A percentile compares a stretch with the other conserved stretches of the same genome.
These are phyloP conservation scores for Torymus tubicola DNA, from an alignment of 2,888 invertebrate species.

Conservation along the genomic window DNA sequence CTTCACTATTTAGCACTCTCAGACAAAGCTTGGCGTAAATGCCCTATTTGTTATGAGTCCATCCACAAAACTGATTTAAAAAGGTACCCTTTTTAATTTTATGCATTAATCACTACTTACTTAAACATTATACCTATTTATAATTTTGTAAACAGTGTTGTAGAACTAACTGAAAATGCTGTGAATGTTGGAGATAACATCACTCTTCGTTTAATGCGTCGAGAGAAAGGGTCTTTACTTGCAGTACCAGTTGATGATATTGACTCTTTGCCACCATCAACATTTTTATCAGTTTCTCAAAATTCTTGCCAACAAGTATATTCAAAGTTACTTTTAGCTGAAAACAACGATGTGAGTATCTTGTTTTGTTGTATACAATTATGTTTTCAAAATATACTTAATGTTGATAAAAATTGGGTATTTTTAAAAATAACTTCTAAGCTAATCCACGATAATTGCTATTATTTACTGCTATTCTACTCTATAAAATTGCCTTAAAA, in stretches of 20 bases:
- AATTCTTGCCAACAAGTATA: slow-evolving; percentile 79
- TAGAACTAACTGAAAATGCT: slow-evolving; percentile 78
- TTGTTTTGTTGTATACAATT: too few species aligned
- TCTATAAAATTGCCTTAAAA: too few species aligned
- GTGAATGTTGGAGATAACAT: slow-evolving; percentile 83
- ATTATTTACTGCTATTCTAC: too few species aligned
- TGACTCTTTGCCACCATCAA: slow-evolving; percentile 66
- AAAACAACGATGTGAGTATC: slow-evolving; percentile 80
- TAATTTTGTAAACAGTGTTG: slow-evolving; percentile 78
- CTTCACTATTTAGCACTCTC: slow-evolving; percentile 93
- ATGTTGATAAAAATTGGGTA: too few species aligned
- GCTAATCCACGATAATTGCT: too few species aligned
- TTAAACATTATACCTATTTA: slow-evolving; percentile 16
- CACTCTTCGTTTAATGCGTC: slow-evolving; percentile 90
- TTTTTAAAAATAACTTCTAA: too few species aligned
- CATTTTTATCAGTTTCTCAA: slow-evolving; percentile 76
- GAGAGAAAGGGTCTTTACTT: slow-evolving; percentile 82
- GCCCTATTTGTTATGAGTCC: slow-evolving; percentile 94
- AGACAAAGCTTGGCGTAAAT: slow-evolving; percentile 89
- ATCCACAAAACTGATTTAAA: slow-evolving; percentile 88
- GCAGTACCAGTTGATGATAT: slow-evolving; percentile 78
- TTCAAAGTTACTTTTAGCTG: slow-evolving; percentile 88
- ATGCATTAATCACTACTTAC: too few species aligned
- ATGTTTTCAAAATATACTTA: too few species aligned
- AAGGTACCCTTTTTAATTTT: slow-evolving; percentile 78